A percentile compares a stretch with the other conserved stretches of the same genome.
These are phyloP conservation scores for Heliconius aoede DNA, from an alignment of 2,888 invertebrate genomes.

Conservation along the genomic window DNA sequence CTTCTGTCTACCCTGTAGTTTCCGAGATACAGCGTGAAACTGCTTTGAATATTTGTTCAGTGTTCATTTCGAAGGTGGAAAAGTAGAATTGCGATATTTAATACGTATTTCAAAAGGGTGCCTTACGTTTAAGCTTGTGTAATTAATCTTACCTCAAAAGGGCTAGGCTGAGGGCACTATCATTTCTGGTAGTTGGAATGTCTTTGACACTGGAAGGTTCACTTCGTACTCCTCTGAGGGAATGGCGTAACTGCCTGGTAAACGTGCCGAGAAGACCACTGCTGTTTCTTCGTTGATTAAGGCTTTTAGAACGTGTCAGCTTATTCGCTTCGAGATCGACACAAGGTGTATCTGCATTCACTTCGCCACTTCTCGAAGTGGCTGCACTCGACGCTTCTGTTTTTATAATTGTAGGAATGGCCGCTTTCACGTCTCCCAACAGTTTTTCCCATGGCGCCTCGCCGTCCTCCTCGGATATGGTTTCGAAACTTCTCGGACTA, in stretches of 20 bases:
- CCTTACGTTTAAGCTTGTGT: too few relatives aligned
- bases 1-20: too few relatives aligned
- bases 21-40: too few relatives aligned
- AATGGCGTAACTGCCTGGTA: conserved; percentile 79
- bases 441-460: conserved; percentile 80
- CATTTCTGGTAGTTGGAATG: conserved; percentile 77
- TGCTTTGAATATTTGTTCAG: too few relatives aligned
- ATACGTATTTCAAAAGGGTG: too few relatives aligned
- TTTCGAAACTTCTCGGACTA: conserved; percentile 80
- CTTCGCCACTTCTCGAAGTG: conserved; percentile 65
- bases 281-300: conserved; percentile 78
- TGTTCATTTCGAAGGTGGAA: too few relatives aligned
- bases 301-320: conserved; percentile 77
- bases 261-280: conserved; percentile 82
- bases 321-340: conserved; percentile 71
- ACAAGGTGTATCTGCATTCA: conserved; percentile 62
- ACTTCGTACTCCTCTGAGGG: conserved; percentile 79
- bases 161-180: conserved; percentile 76
- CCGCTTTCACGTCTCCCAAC: conserved; percentile 73
- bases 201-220: conserved; percentile 80
- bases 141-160: conserved; percentile 75
- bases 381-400: conserved; percentile 76
- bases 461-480: conserved; percentile 79
- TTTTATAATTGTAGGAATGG: conserved; percentile 78
- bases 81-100: too few relatives aligned